A percentile compares a stretch with the other conserved stretches of the same genome.
These are phyloP conservation scores for Bradysia coprophila DNA, from an alignment of 1,140 invertebrate species.

Conservation along the genomic window DNA sequence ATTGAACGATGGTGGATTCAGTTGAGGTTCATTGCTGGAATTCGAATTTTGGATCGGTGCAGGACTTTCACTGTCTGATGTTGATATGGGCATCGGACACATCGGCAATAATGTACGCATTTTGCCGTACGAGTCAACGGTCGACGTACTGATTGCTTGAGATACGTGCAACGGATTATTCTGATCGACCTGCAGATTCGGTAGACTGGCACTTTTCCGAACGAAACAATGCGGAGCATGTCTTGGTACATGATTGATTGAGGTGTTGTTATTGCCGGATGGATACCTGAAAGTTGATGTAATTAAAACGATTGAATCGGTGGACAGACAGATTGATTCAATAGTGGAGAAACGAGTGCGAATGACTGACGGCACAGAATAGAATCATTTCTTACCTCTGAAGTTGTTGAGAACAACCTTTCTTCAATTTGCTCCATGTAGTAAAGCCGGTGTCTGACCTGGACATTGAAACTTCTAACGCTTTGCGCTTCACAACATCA, in stretches of 20 bases:
- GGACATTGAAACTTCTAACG: constrained; percentile 55
- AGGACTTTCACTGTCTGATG: constrained; percentile 5
- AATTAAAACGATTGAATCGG: too few species aligned
- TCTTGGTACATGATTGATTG: constrained; percentile 14
- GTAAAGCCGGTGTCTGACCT: constrained; percentile 66
- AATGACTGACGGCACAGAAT: neutral
- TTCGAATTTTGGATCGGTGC: constrained; percentile 25
- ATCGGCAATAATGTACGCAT: constrained; percentile 20
- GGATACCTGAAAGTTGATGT: constrained; percentile 36
- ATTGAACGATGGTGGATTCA: constrained; percentile 37
- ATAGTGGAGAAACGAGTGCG: too few species aligned
- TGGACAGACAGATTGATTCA: too few species aligned
- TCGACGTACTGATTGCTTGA: constrained; percentile 33
- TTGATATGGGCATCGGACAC: constrained; percentile 22
- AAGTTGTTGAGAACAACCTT: constrained; percentile 20
- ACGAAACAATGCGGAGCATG: constrained; percentile 20
- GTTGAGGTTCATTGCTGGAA: constrained; percentile 1
- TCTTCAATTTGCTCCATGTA: constrained; percentile 67
- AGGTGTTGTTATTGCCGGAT: constrained; percentile 56
- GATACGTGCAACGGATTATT: constrained; percentile 17
- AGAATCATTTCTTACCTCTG: constrained; percentile 17
- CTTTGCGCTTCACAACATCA: constrained; percentile 21
- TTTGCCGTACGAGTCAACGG: constrained; percentile 30
- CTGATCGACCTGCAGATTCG: constrained; percentile 35
- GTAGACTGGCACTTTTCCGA: constrained; percentile 52